phyloP scores from a whole-genome alignment of 30 jellyfish, hydroid and myxozoan genomes.

The Nemopilema nomurai region DNA sequence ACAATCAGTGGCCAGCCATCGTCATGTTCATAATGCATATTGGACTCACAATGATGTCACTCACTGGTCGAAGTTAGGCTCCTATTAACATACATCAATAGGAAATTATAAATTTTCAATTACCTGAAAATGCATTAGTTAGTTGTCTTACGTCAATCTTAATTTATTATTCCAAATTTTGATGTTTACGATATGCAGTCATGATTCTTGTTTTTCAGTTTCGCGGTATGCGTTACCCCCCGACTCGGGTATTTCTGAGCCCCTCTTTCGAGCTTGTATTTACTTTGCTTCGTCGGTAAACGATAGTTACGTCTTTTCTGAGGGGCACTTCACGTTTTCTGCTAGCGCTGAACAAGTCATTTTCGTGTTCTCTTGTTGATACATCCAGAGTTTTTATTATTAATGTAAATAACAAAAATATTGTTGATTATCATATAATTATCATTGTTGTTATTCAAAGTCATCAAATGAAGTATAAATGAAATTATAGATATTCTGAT shows the following conservation, averaged over 20 bases:
- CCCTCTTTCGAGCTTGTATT: too few species aligned
- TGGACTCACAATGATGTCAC: too few species aligned
- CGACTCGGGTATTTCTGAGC: too few species aligned
- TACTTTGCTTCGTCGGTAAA: neutral
- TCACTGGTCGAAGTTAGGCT: neutral
- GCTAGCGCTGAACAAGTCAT: neutral
- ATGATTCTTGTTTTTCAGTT: too few species aligned
- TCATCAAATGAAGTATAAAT: slow-evolving; percentile 37
- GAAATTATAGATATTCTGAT: neutral
- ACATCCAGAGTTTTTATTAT: slow-evolving; percentile 41
- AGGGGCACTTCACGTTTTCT: neutral
- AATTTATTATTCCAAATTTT: neutral
- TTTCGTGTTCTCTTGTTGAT: neutral
- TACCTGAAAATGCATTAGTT: neutral
- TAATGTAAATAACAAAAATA: slow-evolving; percentile 32
- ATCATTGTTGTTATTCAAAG: slow-evolving; percentile 24
- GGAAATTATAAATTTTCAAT: neutral
- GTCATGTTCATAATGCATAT: too few species aligned
- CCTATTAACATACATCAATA: neutral
- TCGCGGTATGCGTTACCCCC: too few species aligned
- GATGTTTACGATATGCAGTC: too few species aligned
- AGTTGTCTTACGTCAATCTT: neutral
- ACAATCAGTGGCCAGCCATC: too few species aligned
- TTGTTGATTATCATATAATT: slow-evolving; percentile 47
- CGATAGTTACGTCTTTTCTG: neutral